Base-by-base conservation (phyloP, 2,113 vertebrate species). In the Gymnogyps californianus region DNA sequence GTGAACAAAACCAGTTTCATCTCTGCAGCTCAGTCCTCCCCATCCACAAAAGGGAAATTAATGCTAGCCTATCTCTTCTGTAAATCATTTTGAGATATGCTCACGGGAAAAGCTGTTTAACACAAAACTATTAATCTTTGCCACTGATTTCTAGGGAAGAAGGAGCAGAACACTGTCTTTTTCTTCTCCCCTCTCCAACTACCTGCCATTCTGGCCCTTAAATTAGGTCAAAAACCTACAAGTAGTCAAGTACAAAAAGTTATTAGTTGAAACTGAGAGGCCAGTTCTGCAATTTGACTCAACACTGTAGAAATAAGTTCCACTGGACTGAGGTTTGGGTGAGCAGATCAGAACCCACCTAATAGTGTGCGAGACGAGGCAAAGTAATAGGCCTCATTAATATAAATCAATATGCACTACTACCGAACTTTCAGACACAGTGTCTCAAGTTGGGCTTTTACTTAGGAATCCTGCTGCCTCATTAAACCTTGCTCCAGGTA, bases 331-430 rank as follows among this genome's bases (percentile, higher is more conserved):
- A 52, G 51, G 32, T 36, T 61, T 85, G 44, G 86, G 71, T 42
- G 57, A 94, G 64, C 46, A 62, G 19, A 71, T 57, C 47, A 92
- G 76, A 90, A 44, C 26, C 25, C 42, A 64, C 11, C 26, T 47
- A 58, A 36, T 1, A 42, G 7, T 2, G 5, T 16, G 31, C 0
- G 5, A 88, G 54, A 67, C 0, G 51, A 82, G 15, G n/a, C 44
- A 62, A 75, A 46, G 20, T 47, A 59, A 55, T 25, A 81, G 34
- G n/a, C 20, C 14, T 59, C 20, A 10, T 15, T 77, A 36, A 42
- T 12, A 36, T 29, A 67, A 61, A 79, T 64, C 25, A 26, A 4
- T 57, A 25, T 9, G 25, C 52, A 64, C 38, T 40, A 12, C 16
- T 34, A 77, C 17, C 5, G 2, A 36, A 49, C 38, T 66, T 92